Evolutionary conservation across 2,113 vertebrate species (phyloP).

Genomic region (Nannospalax galili): DNA sequence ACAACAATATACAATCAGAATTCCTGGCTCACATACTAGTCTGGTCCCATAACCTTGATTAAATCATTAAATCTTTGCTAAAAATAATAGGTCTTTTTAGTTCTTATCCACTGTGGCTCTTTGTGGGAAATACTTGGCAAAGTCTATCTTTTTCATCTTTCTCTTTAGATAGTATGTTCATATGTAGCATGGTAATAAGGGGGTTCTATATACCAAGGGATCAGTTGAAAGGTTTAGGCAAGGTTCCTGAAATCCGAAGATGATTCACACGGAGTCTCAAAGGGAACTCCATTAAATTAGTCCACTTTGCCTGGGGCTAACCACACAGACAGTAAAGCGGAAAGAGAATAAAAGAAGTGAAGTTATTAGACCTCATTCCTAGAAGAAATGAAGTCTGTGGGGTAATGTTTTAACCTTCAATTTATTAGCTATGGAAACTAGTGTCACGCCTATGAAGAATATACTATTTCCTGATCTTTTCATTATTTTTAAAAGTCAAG

Average conservation of each 20-base stretch:
- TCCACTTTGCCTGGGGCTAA: not conserved
- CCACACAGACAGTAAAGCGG: not conserved
- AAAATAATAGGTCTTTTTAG: not conserved
- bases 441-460: not conserved
- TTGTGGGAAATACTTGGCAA: not conserved
- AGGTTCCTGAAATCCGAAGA: not conserved
- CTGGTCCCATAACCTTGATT: not conserved
- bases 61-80: constrained; percentile 21
- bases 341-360: not conserved
- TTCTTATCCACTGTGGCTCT: not conserved
- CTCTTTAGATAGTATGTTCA: not conserved
- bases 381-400: not conserved
- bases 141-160: not conserved
- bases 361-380: not conserved
- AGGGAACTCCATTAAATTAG: constrained; percentile 42
- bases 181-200: not conserved
- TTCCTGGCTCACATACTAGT: not conserved
- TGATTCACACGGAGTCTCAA: constrained; percentile 5
- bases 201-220: not conserved
- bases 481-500: not conserved
- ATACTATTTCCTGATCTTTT: not conserved
- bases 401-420: not conserved
- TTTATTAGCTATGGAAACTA: not conserved
- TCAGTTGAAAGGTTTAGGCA: not conserved
- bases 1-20: not conserved